Base-by-base conservation (phyloP, 2,888 invertebrate genomes). In the Odontomyia ornata region DNA sequence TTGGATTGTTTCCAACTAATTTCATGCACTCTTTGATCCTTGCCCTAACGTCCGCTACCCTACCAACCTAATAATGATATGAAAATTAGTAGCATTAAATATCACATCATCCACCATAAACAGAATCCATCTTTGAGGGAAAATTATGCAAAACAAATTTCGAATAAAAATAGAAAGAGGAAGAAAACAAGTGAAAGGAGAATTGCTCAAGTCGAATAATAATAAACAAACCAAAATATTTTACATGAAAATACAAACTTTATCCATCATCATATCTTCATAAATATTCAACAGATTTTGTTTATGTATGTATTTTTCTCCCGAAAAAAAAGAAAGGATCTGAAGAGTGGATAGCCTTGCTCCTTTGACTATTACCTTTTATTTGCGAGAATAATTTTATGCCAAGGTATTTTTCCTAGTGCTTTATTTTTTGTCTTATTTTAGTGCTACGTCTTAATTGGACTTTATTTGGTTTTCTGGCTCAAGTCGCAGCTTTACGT, bases 201-300 rank as follows among this genome's bases (percentile, higher is more conserved):
- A 15, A 52, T 13, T 18, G 7, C 52, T 52, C 3, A 52, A 52
- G 18, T 52, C 2, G 4, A 15, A 4, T 52, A 52, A 9, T 52
- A 52, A 52, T 52, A 52, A 60, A 25, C 60, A 25, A 23, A 7
- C 25, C 25, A n/a, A 25, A 60, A 60, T 25, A 60, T 60, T 5
- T 60, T 23, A 21, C 36, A 36, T 36, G 36, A 36, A 13, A 25
- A 60, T 23, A 25, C 36, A 65, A 65, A 65, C 65, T 65, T 65
- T 65, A 43, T 43, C 65, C 65, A 65, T 65, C 65, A 65, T 65
- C 65, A 65, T 65, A 65, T 36, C 36, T 65, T 64, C 64, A 64
- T 27, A 64, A 64, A 64, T 60, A 60, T 60, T 60, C 60, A 60
- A 60, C 60, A 60, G 60, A 60, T 1, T 60, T 23, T 60, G 23